Base-by-base conservation (phyloP, 2,888 invertebrate species). In the Parnassius orleans region DNA sequence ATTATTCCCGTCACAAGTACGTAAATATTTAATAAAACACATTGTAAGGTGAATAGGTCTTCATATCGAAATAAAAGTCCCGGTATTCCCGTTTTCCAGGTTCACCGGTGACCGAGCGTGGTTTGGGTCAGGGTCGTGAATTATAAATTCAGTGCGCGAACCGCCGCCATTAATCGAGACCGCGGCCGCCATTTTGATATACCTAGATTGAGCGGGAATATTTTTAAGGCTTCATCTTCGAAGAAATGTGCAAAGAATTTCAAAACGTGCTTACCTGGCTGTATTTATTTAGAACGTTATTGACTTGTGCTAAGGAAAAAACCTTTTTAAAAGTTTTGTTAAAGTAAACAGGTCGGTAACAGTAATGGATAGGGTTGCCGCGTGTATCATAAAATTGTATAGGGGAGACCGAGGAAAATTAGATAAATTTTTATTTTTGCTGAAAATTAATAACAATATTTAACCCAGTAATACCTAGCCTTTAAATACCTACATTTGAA, bases 101-200 rank as follows among this genome's bases (percentile, higher is more conserved):
- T 48, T 14, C 10, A 48, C n/a, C 48, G 48, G 48, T 48, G 53
- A 53, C 42, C 41, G 48, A 14, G 9, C 48, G 48, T 14, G 14
- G 14, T n/a, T 14, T 41, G 41, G 56, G 61, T 61, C 61, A 61
- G 44, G 61, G 61, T 61, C 56, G 61, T 41, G 52, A 56, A 56
- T 61, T 61, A 56, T 56, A 56, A 56, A 61, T 56, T 51, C 56
- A 61, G 55, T 55, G 51, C 60, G 44, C 43, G 44, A 43, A 43
- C 51, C 52, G 61, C 55, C 12, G 56, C 61, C 61, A 61, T 61
- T 56, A 51, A 55, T 44, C 19, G n/a, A 14, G 42, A 41, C 14
- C 53, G 42, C 33, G 46, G 55, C 24, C 41, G 60, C 61, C 61
- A 61, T 61, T 56, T 61, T 61, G 61, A 48, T 33, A 33, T 7